A percentile compares a stretch with the other conserved stretches of the same genome.
These are phyloP conservation scores for Eumerus sabulonum DNA, from an alignment of 2,888 invertebrate genomes.

Conservation along the genomic window DNA sequence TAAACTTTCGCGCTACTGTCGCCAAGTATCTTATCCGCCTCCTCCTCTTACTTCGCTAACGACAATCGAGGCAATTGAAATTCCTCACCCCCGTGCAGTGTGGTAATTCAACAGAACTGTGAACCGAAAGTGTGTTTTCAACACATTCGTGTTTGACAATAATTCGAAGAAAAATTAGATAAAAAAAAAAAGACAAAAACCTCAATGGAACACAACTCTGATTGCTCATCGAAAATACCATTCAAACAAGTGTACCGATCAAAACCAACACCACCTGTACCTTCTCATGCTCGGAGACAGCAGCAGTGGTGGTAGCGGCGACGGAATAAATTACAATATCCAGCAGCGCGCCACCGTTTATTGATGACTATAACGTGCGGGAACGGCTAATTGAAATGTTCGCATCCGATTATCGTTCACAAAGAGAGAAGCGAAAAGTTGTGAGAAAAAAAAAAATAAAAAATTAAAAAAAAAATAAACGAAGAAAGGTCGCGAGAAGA, in stretches of 20 bases:
- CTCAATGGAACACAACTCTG: constrained; percentile 10
- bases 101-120: constrained; percentile 23
- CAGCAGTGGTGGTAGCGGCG: background rate
- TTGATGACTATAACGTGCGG: background rate
- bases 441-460: background rate
- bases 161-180: constrained; percentile 26
- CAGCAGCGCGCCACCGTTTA: constrained; percentile 15
- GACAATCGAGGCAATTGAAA: constrained; percentile 23
- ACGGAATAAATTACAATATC: constrained; percentile 24
- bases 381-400: constrained; percentile 41
- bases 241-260: constrained; percentile 23
- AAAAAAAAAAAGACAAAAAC: constrained; percentile 17
- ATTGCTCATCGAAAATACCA: constrained; percentile 11
- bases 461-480: background rate
- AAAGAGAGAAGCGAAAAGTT: no score
- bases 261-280: constrained; percentile 20
- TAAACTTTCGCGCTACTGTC: constrained; percentile 2
- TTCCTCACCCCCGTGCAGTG: constrained; percentile 36
- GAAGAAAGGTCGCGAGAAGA: background rate
- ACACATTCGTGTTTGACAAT: constrained; percentile 6
- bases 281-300: background rate
- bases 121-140: constrained; percentile 23
- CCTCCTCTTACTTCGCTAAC: background rate
- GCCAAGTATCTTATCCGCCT: background rate
- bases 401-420: constrained; percentile 28